A percentile compares a stretch with the other conserved stretches of the same genome.
phyloP scores from a whole-genome alignment of 2,888 invertebrate genomes.

The Cerastis leucographa region DNA sequence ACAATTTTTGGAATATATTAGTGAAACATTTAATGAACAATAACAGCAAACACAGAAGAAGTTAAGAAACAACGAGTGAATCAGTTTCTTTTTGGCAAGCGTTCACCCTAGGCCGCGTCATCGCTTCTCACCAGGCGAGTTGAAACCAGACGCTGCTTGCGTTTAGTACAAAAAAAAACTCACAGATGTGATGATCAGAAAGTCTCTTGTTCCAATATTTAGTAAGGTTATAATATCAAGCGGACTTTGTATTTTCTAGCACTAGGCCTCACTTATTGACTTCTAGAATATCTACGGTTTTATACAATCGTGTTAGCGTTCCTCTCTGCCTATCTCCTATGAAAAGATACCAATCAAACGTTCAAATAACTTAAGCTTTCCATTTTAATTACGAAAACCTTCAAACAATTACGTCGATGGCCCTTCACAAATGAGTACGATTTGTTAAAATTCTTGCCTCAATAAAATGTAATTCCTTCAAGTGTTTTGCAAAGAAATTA shows the following conservation, averaged over 20 bases:
- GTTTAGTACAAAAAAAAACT: neutral
- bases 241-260: neutral
- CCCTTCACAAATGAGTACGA: slow-evolving; percentile 18
- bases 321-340: neutral
- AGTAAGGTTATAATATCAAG: neutral
- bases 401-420: slow-evolving; percentile 37
- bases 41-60: neutral
- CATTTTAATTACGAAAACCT: slow-evolving; percentile 40
- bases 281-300: neutral
- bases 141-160: neutral
- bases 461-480: slow-evolving; percentile 48
- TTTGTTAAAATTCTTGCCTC: slow-evolving; percentile 39
- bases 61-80: neutral
- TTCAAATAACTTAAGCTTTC: slow-evolving; percentile 30
- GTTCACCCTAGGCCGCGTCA: neutral
- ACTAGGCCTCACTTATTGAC: neutral
- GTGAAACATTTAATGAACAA: neutral
- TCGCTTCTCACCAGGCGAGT: neutral
- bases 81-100: neutral
- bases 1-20: neutral
- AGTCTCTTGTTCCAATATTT: neutral
- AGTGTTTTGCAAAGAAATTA: slow-evolving; percentile 53
- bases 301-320: too few relatives aligned
- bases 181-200: neutral
- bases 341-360: neutral